phyloP scores from a whole-genome alignment of 2,113 vertebrate genomes.

The Oncorhynchus gorbuscha region DNA sequence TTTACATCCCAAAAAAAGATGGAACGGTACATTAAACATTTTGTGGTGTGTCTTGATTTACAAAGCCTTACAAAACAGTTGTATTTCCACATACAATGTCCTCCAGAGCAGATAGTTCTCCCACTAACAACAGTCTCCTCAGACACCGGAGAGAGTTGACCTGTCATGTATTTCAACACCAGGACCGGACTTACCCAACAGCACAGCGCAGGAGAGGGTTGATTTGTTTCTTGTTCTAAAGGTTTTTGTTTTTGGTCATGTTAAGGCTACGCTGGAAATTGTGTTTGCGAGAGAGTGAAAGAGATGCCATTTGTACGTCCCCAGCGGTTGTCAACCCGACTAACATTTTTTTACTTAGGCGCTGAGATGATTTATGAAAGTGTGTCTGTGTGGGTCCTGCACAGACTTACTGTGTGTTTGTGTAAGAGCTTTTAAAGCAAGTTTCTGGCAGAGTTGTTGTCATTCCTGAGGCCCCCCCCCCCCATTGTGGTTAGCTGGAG shows the following conservation, averaged over 20 bases:
- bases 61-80: too few species aligned
- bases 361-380: constrained; percentile 16
- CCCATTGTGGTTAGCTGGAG: constrained; percentile 41
- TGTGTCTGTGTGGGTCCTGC: background rate
- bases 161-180: constrained; percentile 56
- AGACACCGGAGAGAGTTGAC: constrained; percentile 72
- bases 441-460: constrained; percentile 49
- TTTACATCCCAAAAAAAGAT: too few species aligned
- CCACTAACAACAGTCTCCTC: constrained; percentile 21
- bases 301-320: background rate
- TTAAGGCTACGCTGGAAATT: constrained; percentile 20
- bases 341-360: background rate
- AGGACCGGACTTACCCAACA: background rate
- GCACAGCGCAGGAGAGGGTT: constrained; percentile 12
- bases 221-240: constrained; percentile 59
- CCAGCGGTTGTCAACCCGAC: background rate
- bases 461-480: constrained; percentile 55
- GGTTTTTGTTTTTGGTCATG: constrained; percentile 30
- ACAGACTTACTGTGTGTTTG: background rate
- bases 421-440: constrained; percentile 15
- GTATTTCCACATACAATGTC: background rate
- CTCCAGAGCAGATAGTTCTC: background rate
- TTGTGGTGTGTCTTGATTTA: too few species aligned
- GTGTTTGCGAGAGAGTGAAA: background rate
- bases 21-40: too few species aligned